A percentile compares a stretch with the other conserved stretches of the same genome.
These are phyloP conservation scores for Paguma larvata DNA, from an alignment of 2,797 vertebrate species.

Conservation along the genomic window DNA sequence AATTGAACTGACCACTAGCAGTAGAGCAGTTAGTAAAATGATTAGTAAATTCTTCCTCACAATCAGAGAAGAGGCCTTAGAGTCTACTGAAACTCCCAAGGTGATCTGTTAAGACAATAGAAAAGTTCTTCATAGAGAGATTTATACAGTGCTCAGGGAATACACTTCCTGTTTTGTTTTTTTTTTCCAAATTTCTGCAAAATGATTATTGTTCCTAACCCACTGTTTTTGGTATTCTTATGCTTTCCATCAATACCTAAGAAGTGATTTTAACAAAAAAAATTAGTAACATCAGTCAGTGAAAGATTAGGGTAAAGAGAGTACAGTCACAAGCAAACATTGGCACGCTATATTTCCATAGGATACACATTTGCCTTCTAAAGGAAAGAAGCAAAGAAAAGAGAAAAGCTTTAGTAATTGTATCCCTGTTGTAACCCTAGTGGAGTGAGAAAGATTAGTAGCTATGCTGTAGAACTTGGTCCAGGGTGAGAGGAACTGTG, in stretches of 20 bases:
- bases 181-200: conserved; percentile 47
- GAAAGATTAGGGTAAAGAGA: conserved; percentile 33
- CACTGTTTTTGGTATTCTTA: background rate
- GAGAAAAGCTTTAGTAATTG: conserved; percentile 67
- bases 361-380: conserved; percentile 45
- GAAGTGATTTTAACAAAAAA: background rate
- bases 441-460: conserved; percentile 59
- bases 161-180: background rate
- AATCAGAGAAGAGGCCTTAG: background rate
- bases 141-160: background rate
- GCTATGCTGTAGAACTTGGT: background rate
- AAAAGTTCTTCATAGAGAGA: conserved; percentile 28
- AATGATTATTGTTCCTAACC: conserved; percentile 13
- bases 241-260: background rate
- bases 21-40: background rate
- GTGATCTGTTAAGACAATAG: background rate
- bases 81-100: background rate
- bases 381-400: conserved; percentile 51
- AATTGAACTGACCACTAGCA: background rate
- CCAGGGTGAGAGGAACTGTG: background rate
- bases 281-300: background rate
- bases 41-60: background rate
- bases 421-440: conserved; percentile 55
- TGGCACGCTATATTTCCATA: conserved; percentile 36
- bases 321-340: conserved; percentile 27